Evolutionary conservation across 1,140 invertebrate genomes (phyloP), one percentile per base, ranked within the genome.

Genomic region (Dendrolimus kikuchii): DNA sequence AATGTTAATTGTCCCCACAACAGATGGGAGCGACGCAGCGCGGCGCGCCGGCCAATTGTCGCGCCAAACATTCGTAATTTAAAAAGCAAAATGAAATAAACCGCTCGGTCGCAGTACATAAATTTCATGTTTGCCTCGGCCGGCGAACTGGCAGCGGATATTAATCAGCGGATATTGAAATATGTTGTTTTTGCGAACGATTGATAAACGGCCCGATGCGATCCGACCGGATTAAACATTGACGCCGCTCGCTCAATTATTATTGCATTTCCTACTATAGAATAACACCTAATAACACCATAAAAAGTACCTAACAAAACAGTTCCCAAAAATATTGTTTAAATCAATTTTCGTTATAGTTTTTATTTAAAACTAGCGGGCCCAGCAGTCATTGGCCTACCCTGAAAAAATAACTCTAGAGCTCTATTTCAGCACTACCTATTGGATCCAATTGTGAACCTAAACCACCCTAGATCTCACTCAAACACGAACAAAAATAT

Each of bases 161-260:
- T 86, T 86, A 86, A 86, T 86, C 83, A 84, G 81, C 66, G 82
- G 71, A 84, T 86, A 86, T 86, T 84, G 82, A 86, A 86, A 86
- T 86, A 81, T 86, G 81, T 86, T 86, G 83, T 86, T 86, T 86
- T 85, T 84, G 79, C 68, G 68, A 55, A 64, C 74, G 79, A 82
- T 86, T 86, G 82, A 86, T 81, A 81, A 83, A 86, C 81, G 79
- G 71, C 74, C 68, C 68, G 72, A 63, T 70, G 60, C 74, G 68
- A 72, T 65, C 57, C 66, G 57, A 62, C 67, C 59, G 75, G 79
- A 85, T 85, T 83, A 81, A 81, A 81, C 74, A 80, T 80, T 75
- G 74, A 83, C 76, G 77, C 64, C 66, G 61, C 73, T 68, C 68
- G 72, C 74, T 81, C 78, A 83, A 83, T 82, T 83, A 82, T 70